Evolutionary conservation across 2,888 invertebrate genomes (phyloP), one percentile per base, ranked within the genome.

Genomic region (Parelbella ahira): DNA sequence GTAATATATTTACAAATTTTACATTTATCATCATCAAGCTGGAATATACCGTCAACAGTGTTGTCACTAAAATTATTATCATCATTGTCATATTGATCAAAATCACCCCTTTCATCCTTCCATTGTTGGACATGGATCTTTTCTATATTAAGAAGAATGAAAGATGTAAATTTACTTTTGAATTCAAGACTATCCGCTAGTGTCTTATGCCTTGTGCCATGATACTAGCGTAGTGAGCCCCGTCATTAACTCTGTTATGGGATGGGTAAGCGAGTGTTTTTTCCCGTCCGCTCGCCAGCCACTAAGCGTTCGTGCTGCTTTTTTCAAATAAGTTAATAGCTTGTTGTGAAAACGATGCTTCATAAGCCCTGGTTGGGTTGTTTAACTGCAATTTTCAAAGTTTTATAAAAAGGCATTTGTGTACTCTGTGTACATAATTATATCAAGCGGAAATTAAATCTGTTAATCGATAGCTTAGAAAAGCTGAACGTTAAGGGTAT

Each of bases 161-260:
- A 20, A n/a, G 20, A 2, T 20, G 6, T 4, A 2, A 20, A 20
- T 5, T 20, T 20, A 6, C 2, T 20, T 5, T 6, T 4, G 2
- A 20, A 20, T 20, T 25, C 5, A 28, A 2, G n/a, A 19, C 25
- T n/a, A n/a, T n/a, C n/a, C n/a, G 20, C n/a, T 25, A 19, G 2
- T 8, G 9, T 27, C 33, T 49, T 18, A n/a, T 43, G 2, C 36
- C 45, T 56, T 59, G 34, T 1, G 36, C 49, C 48, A 28, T n/a
- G 6, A 4, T 4, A 42, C 45, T 52, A 58, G 53, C 52, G 59
- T 60, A 62, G 60, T 65, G 62, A 59, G 64, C 58, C 61, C 60
- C 58, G 53, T 65, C 64, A 72, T 75, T 74, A 75, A 72, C 71
- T 63, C 54, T 55, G 69, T 71, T 70, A 75, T 69, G 56, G 68